Evolutionary conservation across 1,140 invertebrate species (phyloP), one percentile per base, ranked within the genome.

Genomic region (Asbolus verrucosus): DNA sequence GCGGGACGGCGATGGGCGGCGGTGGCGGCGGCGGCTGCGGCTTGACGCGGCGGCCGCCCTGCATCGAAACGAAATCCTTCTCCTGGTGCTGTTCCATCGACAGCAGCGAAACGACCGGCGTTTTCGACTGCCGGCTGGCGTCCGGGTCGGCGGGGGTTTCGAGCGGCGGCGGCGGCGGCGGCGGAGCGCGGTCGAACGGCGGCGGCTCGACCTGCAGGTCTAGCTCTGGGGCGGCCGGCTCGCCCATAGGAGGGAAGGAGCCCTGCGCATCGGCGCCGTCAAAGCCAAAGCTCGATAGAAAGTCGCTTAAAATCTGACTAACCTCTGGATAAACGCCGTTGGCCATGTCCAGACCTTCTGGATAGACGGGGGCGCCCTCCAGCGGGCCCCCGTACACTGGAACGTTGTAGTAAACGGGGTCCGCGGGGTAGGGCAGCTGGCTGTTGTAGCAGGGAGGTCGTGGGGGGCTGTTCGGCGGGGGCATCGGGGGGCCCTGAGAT

Each of bases 31-130:
- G 61, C 24, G 33, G 15, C 38, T 67, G 63, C 4, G 67, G 54
- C 70, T 77, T 77, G 6, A 59, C 38, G 1, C 73, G 69, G 0
- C 80, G 69, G 11, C 80, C 80, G 11, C 80, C 74, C 41, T 80
- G 79, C 79, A 81, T 77, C 60, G 80, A 77, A 24, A 73, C 71
- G 54, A 72, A 72, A 63, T 81, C 80, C 43, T 78, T 80, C 65
- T 81, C 80, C 50, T 79, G 78, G 24, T 77, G 78, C 18, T 79
- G 73, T 31, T 80, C 79, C 61, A 81, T 68, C 33, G 73, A 74
- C 14, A 81, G 71, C 11, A 81, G 27, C 5, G 80, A 81, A 0
- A 81, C 79, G 14, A 81, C 79, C 0, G 80, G 80, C 16, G 80
- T 81, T 33, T 72, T 73, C 4, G 67, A 72, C 65, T 77, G 69